Base-by-base conservation (phyloP, 2,113 vertebrate species). In the Nibea coibor region DNA sequence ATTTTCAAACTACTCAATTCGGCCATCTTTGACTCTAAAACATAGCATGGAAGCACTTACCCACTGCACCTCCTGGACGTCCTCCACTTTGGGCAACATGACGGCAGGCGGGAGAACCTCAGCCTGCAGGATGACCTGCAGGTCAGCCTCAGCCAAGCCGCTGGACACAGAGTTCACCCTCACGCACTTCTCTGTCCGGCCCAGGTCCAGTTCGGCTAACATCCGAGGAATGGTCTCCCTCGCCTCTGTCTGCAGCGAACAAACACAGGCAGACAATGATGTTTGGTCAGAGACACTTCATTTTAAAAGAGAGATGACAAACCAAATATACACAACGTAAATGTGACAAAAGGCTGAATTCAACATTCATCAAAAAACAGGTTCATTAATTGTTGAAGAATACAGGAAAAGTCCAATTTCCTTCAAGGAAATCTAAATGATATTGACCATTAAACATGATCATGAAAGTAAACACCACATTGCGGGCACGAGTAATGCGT, bases 51-150 rank as follows among this genome's bases (percentile, higher is more conserved):
- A 2, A 57, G 1, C 4, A 10, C 10, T 96, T 86, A 99, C 98
- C 98, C 98, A 99, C 72, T 91, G 96, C 77, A 98, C 95, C 82
- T 99, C 97, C 72, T 96, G 94, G 0, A 87, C 91, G 63, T 95
- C 93, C 91, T 99, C 97, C 86, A 99, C 96, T 87, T 99, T 99
- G 10, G 97, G 98, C 80, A 99, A 88, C 98, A 99, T 98, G 75
- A 99, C 89, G 81, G 97, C 97, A 12, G 97, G 95, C 88, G 97
- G 98, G 35, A 98, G 96, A 63, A 95, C 93, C 64, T 87, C 93
- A 4, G 95, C 95, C 79, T 94, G 93, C 75, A 99, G 89, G 80
- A 99, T 84, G 24, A 95, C 92, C 73, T 96, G 92, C 51, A 99
- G 93, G 93, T 99, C 98, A 42, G 93, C 94, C 64, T 97, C 96